phyloP scores from a whole-genome alignment of 2,113 vertebrate genomes.

The Platycercus adscitus region DNA sequence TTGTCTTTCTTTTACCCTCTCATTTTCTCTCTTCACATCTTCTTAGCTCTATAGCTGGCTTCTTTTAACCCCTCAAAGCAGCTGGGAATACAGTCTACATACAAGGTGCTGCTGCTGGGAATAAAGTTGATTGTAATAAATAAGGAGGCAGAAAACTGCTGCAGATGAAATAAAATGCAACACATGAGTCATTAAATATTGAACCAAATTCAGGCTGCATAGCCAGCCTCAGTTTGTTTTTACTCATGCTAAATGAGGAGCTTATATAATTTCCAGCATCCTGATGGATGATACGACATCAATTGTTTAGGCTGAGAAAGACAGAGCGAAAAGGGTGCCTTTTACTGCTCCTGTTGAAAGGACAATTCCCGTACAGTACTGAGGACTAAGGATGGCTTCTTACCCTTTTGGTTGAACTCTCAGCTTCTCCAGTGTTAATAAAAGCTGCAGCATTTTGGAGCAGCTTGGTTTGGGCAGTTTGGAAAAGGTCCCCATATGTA shows the following conservation, averaged over 20 bases:
- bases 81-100: background rate
- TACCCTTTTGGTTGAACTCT: background rate
- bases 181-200: slow-evolving; percentile 40
- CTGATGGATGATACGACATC: slow-evolving; percentile 13
- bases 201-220: background rate
- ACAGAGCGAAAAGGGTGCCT: background rate
- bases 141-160: slow-evolving; percentile 39
- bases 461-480: background rate
- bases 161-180: slow-evolving; percentile 20
- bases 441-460: background rate
- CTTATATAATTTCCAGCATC: slow-evolving; percentile 43
- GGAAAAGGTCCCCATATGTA: background rate
- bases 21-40: background rate
- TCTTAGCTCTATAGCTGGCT: background rate
- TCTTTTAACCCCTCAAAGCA: background rate
- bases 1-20: background rate
- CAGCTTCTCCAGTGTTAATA: background rate
- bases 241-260: background rate
- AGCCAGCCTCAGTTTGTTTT: slow-evolving; percentile 14
- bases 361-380: background rate
- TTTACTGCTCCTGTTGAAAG: background rate
- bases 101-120: background rate
- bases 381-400: background rate
- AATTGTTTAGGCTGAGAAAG: slow-evolving; percentile 3
- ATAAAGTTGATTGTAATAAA: slow-evolving; percentile 55